Percentiles rank a stretch among this genome's conserved stretches.
Conservation (phyloP, 1,140 invertebrate genomes). For the Drosophila eugracilis region DNA sequence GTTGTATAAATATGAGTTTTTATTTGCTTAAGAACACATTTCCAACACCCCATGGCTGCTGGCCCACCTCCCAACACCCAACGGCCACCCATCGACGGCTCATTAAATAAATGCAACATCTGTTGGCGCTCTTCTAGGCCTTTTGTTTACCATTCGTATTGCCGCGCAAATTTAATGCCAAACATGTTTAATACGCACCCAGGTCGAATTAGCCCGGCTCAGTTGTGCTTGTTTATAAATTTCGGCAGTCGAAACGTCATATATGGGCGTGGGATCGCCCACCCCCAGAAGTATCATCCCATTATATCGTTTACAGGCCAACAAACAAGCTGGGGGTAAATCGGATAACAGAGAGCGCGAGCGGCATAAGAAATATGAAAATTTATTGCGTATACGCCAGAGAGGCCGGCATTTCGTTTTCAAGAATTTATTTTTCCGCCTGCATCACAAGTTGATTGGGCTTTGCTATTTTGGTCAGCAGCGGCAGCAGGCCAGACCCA, state of each 20-base stretch:
- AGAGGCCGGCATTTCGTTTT: slow-evolving; percentile 49
- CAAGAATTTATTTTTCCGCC: slow-evolving; percentile 51
- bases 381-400: slow-evolving; percentile 79
- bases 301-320: slow-evolving; percentile 31
- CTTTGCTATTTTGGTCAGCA: slow-evolving; percentile 60
- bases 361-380: slow-evolving; percentile 76
- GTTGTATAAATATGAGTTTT: slow-evolving; percentile 62
- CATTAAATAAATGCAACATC: slow-evolving; percentile 74
- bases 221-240: slow-evolving; percentile 50
- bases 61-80: slow-evolving; percentile 21
- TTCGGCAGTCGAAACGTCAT: slow-evolving; percentile 43
- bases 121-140: slow-evolving; percentile 57
- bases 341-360: slow-evolving; percentile 39
- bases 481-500: not conserved
- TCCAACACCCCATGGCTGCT: slow-evolving; percentile 29
- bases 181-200: slow-evolving; percentile 56
- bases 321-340: slow-evolving; percentile 20
- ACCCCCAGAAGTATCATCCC: not conserved
- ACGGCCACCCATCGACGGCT: slow-evolving; percentile 37
- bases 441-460: slow-evolving; percentile 67
- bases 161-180: slow-evolving; percentile 47
- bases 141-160: slow-evolving; percentile 67
- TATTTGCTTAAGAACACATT: slow-evolving; percentile 68
- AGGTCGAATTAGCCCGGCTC: slow-evolving; percentile 25
- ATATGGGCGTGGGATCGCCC: not conserved